These are phyloP conservation scores for Tetragonisca angustula DNA, from an alignment of 2,888 invertebrate genomes.

Conservation along the genomic window DNA sequence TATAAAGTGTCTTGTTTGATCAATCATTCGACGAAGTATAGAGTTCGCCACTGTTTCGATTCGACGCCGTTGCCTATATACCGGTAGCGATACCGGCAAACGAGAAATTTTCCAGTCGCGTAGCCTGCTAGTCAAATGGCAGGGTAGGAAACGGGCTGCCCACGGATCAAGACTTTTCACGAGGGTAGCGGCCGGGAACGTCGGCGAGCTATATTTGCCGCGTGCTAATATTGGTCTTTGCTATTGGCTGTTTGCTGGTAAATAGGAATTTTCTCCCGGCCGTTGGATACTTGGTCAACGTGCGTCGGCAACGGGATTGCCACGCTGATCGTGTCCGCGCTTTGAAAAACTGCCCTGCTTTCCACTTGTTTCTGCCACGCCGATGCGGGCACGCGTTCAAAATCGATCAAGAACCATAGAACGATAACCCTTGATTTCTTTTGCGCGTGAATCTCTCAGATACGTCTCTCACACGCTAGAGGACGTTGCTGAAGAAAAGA, in stretches of 20 bases:
- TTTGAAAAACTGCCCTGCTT: constrained; percentile 30
- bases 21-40: background rate
- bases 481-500: background rate
- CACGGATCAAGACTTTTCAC: constrained; percentile 64
- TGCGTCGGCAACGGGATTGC: constrained; percentile 40
- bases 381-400: constrained; percentile 7
- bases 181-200: constrained; percentile 33
- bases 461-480: background rate
- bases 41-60: constrained; percentile 13
- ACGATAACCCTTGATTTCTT: background rate
- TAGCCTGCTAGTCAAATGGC: constrained; percentile 31
- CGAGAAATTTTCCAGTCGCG: constrained; percentile 31
- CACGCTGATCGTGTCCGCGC: constrained; percentile 8
- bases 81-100: constrained; percentile 21
- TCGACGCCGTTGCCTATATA: background rate
- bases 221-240: constrained; percentile 68
- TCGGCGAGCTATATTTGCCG: constrained; percentile 59
- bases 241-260: constrained; percentile 70
- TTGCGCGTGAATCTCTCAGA: background rate
- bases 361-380: background rate
- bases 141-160: constrained; percentile 1
- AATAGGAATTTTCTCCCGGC: constrained; percentile 67
- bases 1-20: background rate
- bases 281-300: constrained; percentile 47
- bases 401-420: constrained; percentile 16